These are phyloP conservation scores for Drosophila kanapiae DNA, from an alignment of 1,140 invertebrate species.

Conservation along the genomic window DNA sequence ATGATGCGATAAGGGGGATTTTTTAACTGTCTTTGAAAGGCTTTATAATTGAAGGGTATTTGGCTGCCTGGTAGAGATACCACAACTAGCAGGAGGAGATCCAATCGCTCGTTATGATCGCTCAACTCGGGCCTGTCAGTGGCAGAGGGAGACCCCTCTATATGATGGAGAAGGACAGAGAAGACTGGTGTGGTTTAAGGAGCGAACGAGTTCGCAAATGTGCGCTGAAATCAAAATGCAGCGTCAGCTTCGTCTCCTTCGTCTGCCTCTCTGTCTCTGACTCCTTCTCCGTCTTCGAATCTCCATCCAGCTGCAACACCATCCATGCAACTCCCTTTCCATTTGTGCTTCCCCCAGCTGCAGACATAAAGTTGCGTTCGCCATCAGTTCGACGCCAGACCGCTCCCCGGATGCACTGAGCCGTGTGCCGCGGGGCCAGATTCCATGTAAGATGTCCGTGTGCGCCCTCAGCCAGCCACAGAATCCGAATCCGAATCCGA, in stretches of 20 bases:
- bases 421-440: constrained; percentile 47
- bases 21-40: neutral
- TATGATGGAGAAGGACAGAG: neutral
- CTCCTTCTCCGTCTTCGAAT: neutral
- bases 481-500: constrained; percentile 26
- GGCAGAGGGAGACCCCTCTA: neutral
- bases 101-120: constrained; percentile 19
- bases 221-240: constrained; percentile 55
- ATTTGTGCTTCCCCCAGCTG: constrained; percentile 5
- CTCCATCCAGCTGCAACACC: neutral
- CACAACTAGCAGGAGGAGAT: neutral
- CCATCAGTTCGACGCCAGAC: constrained; percentile 5
- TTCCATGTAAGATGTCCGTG: constrained; percentile 79
- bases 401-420: constrained; percentile 25
- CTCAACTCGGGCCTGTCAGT: neutral
- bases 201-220: constrained; percentile 71
- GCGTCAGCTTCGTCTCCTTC: constrained; percentile 13
- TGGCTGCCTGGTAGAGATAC: neutral
- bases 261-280: neutral
- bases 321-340: neutral
- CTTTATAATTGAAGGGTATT: constrained; percentile 16
- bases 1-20: neutral
- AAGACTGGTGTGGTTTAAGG: constrained; percentile 39
- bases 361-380: constrained; percentile 19
- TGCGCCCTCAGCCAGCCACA: constrained; percentile 56